Percentiles rank a stretch among this genome's conserved stretches.
These are phyloP conservation scores for Etheostoma spectabile DNA, from an alignment of 2,113 vertebrate genomes.

Conservation along the genomic window DNA sequence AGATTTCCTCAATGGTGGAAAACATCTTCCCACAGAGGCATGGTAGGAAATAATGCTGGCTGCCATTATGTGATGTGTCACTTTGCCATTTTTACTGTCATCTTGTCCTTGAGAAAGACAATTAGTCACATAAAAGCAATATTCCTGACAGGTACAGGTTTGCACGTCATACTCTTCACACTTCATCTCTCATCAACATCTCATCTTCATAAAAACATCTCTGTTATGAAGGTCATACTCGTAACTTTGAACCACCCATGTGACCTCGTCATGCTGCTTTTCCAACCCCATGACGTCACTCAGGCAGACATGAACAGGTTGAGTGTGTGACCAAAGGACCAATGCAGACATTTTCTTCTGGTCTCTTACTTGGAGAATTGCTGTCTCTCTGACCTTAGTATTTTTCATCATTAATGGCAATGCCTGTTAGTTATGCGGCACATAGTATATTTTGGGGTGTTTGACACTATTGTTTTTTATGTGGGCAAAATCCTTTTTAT, in stretches of 20 bases:
- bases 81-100: slow-evolving; percentile 3
- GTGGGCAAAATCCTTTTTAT: neutral
- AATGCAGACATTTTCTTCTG: neutral
- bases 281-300: neutral
- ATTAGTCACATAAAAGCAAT: neutral
- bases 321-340: neutral
- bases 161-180: neutral
- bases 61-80: neutral
- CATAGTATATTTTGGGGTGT: no score
- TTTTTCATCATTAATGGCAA: no score
- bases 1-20: neutral
- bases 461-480: no score
- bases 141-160: neutral
- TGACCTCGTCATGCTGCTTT: neutral
- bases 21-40: no score
- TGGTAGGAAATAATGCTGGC: neutral
- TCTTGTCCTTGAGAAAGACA: neutral
- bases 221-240: neutral
- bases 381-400: neutral
- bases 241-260: neutral
- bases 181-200: neutral
- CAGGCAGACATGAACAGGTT: neutral
- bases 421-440: no score
- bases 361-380: neutral
- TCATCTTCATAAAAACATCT: neutral